These are phyloP conservation scores for Ceratoteleas bidentatus DNA, from an alignment of 1,140 invertebrate species.

Conservation along the genomic window DNA sequence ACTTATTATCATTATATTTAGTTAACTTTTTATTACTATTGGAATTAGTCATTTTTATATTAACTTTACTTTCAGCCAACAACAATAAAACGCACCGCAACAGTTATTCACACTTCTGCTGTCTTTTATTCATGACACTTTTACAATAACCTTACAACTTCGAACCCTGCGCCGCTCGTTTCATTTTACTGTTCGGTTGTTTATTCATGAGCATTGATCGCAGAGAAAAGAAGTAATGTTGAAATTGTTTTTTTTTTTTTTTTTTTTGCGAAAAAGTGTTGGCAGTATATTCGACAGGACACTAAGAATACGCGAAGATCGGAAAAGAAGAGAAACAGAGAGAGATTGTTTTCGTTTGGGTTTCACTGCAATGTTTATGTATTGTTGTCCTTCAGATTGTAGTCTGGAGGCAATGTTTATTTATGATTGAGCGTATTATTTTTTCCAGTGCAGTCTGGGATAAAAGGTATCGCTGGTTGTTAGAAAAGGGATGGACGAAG, in stretches of 20 bases:
- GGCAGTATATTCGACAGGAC: neutral
- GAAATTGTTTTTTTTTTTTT: no score
- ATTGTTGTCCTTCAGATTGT: no score
- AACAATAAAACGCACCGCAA: neutral
- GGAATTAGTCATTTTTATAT: neutral
- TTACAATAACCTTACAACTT: constrained; percentile 16
- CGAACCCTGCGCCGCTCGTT: neutral
- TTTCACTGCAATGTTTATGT: no score
- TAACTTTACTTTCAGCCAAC: no score
- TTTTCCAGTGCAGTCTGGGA: no score
- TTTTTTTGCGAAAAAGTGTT: neutral
- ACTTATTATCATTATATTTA: constrained; percentile 21
- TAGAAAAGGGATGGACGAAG: no score
- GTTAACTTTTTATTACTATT: neutral
- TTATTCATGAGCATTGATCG: neutral
- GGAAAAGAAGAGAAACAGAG: no score
- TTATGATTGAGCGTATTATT: no score
- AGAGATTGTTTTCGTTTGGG: no score
- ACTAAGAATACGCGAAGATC: no score
- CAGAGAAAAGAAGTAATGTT: neutral
- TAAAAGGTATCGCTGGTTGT: no score
- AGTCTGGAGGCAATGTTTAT: no score
- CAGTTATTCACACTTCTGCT: constrained; percentile 9
- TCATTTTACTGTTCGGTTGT: neutral
- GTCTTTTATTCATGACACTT: neutral